Percentiles rank a stretch among this genome's conserved stretches.
These are phyloP conservation scores for Anarrhichthys ocellatus DNA, from an alignment of 2,113 vertebrate genomes.

Conservation along the genomic window DNA sequence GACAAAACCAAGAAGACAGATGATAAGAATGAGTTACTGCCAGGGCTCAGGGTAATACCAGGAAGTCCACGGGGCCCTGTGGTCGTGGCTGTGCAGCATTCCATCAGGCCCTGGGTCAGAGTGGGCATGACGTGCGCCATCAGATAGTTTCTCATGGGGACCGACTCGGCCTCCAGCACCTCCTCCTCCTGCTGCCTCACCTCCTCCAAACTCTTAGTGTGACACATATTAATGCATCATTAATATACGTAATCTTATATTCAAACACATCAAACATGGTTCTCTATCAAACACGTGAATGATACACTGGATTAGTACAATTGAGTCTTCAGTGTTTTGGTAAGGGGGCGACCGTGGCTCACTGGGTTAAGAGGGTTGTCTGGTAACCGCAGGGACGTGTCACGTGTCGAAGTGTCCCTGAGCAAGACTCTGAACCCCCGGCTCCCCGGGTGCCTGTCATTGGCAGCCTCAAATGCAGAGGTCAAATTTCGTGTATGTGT, in stretches of 20 bases:
- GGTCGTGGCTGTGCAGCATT: conserved; percentile 88
- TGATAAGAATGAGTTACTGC: neutral
- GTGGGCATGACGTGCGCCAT: conserved; percentile 90
- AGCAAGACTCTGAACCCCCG: too few relatives aligned
- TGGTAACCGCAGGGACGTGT: too few relatives aligned
- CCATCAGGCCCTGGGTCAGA: conserved; percentile 88
- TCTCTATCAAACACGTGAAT: neutral
- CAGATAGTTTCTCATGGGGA: conserved; percentile 88
- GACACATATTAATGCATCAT: neutral
- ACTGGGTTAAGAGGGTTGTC: too few relatives aligned
- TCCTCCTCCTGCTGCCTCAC: conserved; percentile 87
- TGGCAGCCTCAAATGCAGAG: too few relatives aligned
- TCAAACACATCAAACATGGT: neutral
- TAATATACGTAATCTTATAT: neutral
- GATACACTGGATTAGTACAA: neutral
- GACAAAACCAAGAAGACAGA: neutral
- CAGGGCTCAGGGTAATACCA: conserved; percentile 70
- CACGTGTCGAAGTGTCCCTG: too few relatives aligned
- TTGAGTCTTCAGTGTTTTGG: neutral
- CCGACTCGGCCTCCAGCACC: conserved; percentile 84
- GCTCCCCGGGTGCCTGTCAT: too few relatives aligned
- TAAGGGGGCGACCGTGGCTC: too few relatives aligned
- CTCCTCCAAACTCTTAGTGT: conserved; percentile 84
- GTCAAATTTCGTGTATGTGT: too few relatives aligned
- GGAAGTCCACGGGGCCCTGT: conserved; percentile 90